phyloP scores from a whole-genome alignment of 2,888 invertebrate species.

The Diabrotica balteata region DNA sequence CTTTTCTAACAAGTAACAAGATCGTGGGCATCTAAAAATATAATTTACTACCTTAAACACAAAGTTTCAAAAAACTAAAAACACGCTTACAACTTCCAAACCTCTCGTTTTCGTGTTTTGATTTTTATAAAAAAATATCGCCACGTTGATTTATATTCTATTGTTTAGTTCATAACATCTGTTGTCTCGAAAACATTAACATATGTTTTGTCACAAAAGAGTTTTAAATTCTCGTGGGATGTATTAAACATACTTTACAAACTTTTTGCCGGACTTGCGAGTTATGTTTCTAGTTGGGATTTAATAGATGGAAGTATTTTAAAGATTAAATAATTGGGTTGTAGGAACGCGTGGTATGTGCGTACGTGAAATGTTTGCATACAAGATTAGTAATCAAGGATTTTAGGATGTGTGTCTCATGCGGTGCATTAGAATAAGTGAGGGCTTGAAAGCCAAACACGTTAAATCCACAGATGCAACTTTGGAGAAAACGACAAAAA shows the following conservation, averaged over 20 bases:
- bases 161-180: slow-evolving; percentile 48
- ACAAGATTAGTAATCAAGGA: no score
- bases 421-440: no score
- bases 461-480: no score
- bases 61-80: slow-evolving; percentile 19
- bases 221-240: slow-evolving; percentile 43
- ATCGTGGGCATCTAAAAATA: slow-evolving; percentile 1
- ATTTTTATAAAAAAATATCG: slow-evolving; percentile 9
- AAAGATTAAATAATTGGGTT: slow-evolving; percentile 6
- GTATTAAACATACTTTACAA: slow-evolving; percentile 30
- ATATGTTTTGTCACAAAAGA: slow-evolving; percentile 48
- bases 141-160: slow-evolving; percentile 45
- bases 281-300: background rate
- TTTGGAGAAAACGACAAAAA: no score
- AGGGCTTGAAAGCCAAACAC: no score
- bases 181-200: slow-evolving; percentile 45
- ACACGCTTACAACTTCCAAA: slow-evolving; percentile 22
- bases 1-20: no score
- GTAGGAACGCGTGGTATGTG: background rate
- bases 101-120: slow-evolving; percentile 14
- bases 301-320: slow-evolving; percentile 12
- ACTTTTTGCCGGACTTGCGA: slow-evolving; percentile 18
- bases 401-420: no score
- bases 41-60: slow-evolving; percentile 7
- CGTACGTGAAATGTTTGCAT: no score